These are phyloP conservation scores for Reticulitermes speratus DNA, from an alignment of 1,140 invertebrate genomes.

Conservation along the genomic window DNA sequence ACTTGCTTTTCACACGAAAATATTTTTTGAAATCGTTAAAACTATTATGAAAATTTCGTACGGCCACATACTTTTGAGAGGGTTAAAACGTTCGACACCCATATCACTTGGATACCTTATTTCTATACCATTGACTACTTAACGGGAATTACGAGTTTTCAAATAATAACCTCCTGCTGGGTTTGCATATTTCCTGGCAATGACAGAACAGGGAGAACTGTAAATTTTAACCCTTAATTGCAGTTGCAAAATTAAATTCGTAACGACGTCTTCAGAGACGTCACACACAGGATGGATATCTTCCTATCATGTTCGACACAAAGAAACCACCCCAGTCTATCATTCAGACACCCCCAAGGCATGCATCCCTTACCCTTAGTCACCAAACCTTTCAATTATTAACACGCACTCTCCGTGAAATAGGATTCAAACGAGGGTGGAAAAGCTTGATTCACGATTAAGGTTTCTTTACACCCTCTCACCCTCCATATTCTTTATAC, in stretches of 20 bases:
- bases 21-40: too few species aligned
- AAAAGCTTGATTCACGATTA: slow-evolving; percentile 12
- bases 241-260: not conserved
- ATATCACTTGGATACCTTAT: too few species aligned
- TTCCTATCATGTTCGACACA: not conserved
- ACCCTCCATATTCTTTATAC: not conserved
- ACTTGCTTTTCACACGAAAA: too few species aligned
- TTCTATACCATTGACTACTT: too few species aligned
- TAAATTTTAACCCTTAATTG: not conserved
- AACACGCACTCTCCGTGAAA: not conserved
- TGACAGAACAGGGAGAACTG: not conserved
- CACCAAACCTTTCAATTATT: slow-evolving; percentile 17
- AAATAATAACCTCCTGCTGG: not conserved
- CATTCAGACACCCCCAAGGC: not conserved
- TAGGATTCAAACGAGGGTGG: slow-evolving; percentile 9
- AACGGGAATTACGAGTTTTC: not conserved
- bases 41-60: too few species aligned
- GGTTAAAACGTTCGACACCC: too few species aligned
- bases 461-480: not conserved
- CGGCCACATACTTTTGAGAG: too few species aligned
- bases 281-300: not conserved
- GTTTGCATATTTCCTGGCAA: not conserved
- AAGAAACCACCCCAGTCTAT: not conserved
- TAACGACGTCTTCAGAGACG: not conserved
- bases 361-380: slow-evolving; percentile 5